Evolutionary conservation across 2,888 invertebrate genomes (phyloP).

Genomic region (Nemotelus pantherinus): DNA sequence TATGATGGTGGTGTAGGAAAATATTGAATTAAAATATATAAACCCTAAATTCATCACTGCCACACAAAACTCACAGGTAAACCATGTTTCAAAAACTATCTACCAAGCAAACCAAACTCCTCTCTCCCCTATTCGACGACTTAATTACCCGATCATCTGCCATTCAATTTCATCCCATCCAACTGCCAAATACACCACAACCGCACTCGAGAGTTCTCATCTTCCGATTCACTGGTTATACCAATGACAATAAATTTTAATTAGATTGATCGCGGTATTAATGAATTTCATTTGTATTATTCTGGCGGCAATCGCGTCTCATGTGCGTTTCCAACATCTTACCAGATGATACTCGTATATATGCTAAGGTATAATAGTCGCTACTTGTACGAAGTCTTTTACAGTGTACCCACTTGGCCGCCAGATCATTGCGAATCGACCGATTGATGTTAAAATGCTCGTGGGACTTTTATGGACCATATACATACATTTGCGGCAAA

Average conservation of each 20-base stretch:
- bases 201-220: slow-evolving; percentile 5
- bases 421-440: neutral
- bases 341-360: neutral
- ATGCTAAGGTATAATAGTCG: neutral
- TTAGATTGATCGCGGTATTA: slow-evolving; percentile 42
- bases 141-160: slow-evolving; percentile 20
- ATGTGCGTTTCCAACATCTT: neutral
- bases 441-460: neutral
- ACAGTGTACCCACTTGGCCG: neutral
- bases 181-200: slow-evolving; percentile 24
- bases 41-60: no score
- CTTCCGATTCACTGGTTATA: neutral
- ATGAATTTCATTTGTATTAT: slow-evolving; percentile 18
- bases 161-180: neutral
- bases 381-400: neutral
- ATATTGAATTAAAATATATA: no score
- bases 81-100: no score
- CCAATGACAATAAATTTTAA: slow-evolving; percentile 44
- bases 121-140: neutral
- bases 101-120: neutral
- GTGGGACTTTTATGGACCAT: slow-evolving; percentile 3
- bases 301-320: neutral
- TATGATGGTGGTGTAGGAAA: no score
- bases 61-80: no score
- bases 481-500: no score